phyloP scores from a whole-genome alignment of 2,888 invertebrate genomes.

The Drosophila longiperda region DNA sequence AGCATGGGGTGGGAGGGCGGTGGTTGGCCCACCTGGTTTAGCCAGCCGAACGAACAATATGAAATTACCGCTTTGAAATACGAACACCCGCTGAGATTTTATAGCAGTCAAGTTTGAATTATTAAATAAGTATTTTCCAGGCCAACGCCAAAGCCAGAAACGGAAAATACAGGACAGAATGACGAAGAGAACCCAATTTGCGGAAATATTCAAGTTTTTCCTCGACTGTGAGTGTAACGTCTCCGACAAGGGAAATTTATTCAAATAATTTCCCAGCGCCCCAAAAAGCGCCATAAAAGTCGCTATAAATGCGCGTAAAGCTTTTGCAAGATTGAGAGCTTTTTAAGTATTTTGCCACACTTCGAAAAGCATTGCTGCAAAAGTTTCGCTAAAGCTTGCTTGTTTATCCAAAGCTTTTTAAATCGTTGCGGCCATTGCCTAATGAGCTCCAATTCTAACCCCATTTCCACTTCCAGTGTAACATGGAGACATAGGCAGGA shows the following conservation, averaged over 20 bases:
- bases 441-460: constrained; percentile 50
- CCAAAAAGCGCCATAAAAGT: constrained; percentile 45
- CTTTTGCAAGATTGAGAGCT: constrained; percentile 46
- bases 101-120: constrained; percentile 79
- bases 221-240: constrained; percentile 2
- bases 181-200: constrained; percentile 24
- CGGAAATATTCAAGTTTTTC: constrained; percentile 34
- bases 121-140: constrained; percentile 74
- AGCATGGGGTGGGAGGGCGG: neutral
- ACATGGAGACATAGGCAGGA: constrained; percentile 9
- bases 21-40: constrained; percentile 49
- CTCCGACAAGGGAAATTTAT: constrained; percentile 11
- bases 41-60: constrained; percentile 62
- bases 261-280: constrained; percentile 19
- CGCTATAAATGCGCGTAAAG: constrained; percentile 13
- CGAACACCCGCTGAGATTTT: constrained; percentile 76
- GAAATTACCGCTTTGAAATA: constrained; percentile 72
- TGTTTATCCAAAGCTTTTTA: constrained; percentile 39
- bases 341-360: neutral
- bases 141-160: constrained; percentile 63
- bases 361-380: neutral
- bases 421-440: constrained; percentile 26
- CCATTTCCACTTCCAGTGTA: neutral
- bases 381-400: constrained; percentile 29
- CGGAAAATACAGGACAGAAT: constrained; percentile 11